Conservation (phyloP, 2,797 vertebrate species). For the Siniperca obscura region DNA sequence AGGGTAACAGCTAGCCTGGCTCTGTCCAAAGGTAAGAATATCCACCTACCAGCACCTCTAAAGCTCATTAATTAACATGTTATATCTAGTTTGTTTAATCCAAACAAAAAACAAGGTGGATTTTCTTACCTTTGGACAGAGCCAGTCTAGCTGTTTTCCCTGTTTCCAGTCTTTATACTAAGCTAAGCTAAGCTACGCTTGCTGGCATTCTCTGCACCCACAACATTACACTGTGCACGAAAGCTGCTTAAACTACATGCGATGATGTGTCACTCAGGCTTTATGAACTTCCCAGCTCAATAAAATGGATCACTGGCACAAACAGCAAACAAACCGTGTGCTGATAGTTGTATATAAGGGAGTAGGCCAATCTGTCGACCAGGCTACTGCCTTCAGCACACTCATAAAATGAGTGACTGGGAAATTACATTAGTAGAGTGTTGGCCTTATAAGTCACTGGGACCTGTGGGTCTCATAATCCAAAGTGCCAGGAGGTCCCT, state of each 20-base stretch:
- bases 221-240: background rate
- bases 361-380: background rate
- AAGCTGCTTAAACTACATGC: slow-evolving; percentile 18
- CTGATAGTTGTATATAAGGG: slow-evolving; percentile 1
- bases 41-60: no score
- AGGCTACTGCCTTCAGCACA: background rate
- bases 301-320: slow-evolving; percentile 2
- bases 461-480: slow-evolving; percentile 15
- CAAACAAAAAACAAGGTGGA: background rate
- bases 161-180: background rate
- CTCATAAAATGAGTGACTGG: slow-evolving; percentile 26
- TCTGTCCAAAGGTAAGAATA: background rate
- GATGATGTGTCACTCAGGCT: background rate
- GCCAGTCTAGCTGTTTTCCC: background rate
- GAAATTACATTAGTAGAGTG: slow-evolving; percentile 18
- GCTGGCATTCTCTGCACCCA: background rate
- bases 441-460: background rate
- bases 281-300: slow-evolving; percentile 10
- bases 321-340: background rate
- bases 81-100: background rate
- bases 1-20: background rate
- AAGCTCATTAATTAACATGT: background rate
- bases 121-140: background rate
- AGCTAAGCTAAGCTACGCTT: background rate
- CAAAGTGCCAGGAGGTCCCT: background rate